Percentiles rank a stretch among this genome's conserved stretches.
phyloP scores from a whole-genome alignment of 2,888 invertebrate genomes.

The Cephus sareptanus region DNA sequence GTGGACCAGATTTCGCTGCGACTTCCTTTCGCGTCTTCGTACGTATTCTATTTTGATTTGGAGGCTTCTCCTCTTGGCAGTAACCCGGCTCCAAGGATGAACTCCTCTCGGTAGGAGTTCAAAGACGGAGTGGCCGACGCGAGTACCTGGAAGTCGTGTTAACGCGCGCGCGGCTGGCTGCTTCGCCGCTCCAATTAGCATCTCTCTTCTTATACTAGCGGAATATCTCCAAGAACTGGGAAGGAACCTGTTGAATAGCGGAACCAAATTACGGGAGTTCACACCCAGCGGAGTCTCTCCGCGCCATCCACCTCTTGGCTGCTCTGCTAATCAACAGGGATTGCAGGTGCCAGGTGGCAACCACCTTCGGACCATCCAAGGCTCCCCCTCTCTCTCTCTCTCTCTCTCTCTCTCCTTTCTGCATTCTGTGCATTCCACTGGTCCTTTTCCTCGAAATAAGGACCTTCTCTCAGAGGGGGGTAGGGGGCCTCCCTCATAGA shows the following conservation, averaged over 20 bases:
- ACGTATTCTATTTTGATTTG: too few relatives aligned
- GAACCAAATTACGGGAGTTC: background rate
- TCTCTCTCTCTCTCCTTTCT: slow-evolving; percentile 6
- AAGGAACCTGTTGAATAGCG: slow-evolving; percentile 18
- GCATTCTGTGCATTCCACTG: too few relatives aligned
- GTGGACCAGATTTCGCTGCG: slow-evolving; percentile 1
- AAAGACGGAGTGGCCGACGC: background rate
- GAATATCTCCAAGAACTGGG: slow-evolving; percentile 21
- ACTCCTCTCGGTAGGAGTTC: too few relatives aligned
- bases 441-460: too few relatives aligned
- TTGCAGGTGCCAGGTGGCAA: background rate
- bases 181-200: slow-evolving; percentile 59
- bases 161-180: slow-evolving; percentile 45
- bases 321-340: background rate
- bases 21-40: background rate
- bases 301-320: slow-evolving; percentile 5
- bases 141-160: slow-evolving; percentile 49
- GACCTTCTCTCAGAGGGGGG: too few relatives aligned
- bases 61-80: too few relatives aligned
- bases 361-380: too few relatives aligned
- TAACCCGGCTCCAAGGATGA: too few relatives aligned
- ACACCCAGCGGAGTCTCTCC: too few relatives aligned
- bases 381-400: slow-evolving; percentile 9
- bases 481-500: too few relatives aligned
- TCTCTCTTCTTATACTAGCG: slow-evolving; percentile 33